Conservation (phyloP, 2,888 invertebrate species). For the Dasypolia templi region DNA sequence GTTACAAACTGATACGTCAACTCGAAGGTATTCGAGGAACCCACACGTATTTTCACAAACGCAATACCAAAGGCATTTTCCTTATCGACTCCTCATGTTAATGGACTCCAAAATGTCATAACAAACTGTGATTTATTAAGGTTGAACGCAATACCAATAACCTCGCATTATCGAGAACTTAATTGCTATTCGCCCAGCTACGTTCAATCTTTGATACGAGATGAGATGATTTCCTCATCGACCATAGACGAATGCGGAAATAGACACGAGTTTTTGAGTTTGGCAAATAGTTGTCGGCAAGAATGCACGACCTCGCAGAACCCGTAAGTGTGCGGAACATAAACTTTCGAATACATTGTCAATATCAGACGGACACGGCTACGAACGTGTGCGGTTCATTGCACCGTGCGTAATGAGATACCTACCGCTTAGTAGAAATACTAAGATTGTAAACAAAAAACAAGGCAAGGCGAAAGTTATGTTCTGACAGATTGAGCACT, state of each 20-base stretch:
- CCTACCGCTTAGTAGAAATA: constrained; percentile 57
- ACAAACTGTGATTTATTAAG: constrained; percentile 42
- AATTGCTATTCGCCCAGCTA: constrained; percentile 20
- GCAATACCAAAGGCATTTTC: constrained; percentile 54
- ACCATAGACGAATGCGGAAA: constrained; percentile 63
- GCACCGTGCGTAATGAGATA: constrained; percentile 65
- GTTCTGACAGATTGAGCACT: constrained; percentile 71
- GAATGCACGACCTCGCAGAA: constrained; percentile 78
- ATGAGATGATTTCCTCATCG: constrained; percentile 55
- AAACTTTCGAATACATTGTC: constrained; percentile 87
- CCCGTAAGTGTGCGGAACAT: constrained; percentile 79
- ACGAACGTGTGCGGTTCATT: constrained; percentile 68
- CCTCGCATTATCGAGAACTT: constrained; percentile 32
- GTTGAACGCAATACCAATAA: constrained; percentile 25
- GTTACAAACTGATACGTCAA: constrained; percentile 27
- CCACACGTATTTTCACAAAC: constrained; percentile 29
- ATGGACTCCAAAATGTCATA: constrained; percentile 49
- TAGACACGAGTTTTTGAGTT: constrained; percentile 56
- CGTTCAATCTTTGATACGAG: constrained; percentile 31
- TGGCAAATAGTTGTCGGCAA: constrained; percentile 63
- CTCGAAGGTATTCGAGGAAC: constrained; percentile 39
- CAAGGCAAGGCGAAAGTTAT: constrained; percentile 77
- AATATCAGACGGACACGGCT: constrained; percentile 75
- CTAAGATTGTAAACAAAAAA: constrained; percentile 67
- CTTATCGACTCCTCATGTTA: constrained; percentile 50